Conservation (phyloP, 2,888 invertebrate species). For the Boloria selene region DNA sequence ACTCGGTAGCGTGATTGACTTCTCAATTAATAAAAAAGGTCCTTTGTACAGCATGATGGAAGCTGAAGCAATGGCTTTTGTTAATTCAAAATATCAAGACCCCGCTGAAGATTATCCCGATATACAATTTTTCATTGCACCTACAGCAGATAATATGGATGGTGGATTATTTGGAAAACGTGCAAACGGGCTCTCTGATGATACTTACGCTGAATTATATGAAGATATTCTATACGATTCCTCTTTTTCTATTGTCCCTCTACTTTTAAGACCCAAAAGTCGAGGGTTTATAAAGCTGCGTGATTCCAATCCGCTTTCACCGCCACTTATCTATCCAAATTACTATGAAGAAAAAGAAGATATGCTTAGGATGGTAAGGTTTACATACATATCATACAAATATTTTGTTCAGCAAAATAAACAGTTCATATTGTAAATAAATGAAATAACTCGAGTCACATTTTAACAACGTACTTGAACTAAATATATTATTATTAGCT, state of each 20-base stretch:
- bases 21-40: constrained; percentile 83
- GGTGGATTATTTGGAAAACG: constrained; percentile 89
- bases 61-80: constrained; percentile 90
- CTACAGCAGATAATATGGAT: constrained; percentile 89
- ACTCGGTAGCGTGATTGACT: constrained; percentile 83
- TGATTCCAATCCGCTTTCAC: constrained; percentile 86
- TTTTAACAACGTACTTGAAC: not conserved
- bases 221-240: constrained; percentile 87
- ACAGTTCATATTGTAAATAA: not conserved
- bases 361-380: constrained; percentile 85
- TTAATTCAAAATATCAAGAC: constrained; percentile 88
- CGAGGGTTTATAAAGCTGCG: constrained; percentile 86
- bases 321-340: constrained; percentile 94
- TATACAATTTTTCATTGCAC: constrained; percentile 88
- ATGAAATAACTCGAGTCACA: not conserved
- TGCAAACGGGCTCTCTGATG: constrained; percentile 85
- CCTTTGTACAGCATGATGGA: constrained; percentile 89
- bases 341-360: constrained; percentile 90
- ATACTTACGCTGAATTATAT: constrained; percentile 85
- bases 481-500: not conserved
- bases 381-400: not conserved
- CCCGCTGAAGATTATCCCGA: constrained; percentile 88
- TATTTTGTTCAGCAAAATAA: not conserved
- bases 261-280: constrained; percentile 88
- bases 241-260: constrained; percentile 85